Percentiles rank a stretch among this genome's conserved stretches.
phyloP scores from a whole-genome alignment of 2,888 invertebrate species.

The Lasioglossum villosulum region DNA sequence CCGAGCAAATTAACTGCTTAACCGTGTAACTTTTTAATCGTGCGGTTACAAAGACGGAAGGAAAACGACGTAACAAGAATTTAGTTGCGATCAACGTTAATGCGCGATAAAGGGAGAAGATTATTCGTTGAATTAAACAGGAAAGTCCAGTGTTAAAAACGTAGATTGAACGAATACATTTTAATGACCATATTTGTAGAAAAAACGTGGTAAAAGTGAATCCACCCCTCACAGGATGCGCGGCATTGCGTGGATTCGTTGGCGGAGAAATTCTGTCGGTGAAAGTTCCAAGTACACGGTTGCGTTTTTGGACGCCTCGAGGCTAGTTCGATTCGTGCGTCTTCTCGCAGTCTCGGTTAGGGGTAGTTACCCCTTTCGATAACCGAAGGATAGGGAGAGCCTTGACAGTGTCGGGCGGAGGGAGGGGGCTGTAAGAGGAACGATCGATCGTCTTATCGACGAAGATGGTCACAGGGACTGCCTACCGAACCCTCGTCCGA shows the following conservation, averaged over 20 bases:
- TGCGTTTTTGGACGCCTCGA: not conserved
- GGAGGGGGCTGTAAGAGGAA: not conserved
- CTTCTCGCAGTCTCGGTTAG: not conserved
- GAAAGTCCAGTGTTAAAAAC: no score
- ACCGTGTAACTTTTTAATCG: not conserved
- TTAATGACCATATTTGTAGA: not conserved
- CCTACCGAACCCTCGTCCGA: slow-evolving; percentile 12
- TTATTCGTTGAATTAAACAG: not conserved
- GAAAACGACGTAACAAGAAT: not conserved
- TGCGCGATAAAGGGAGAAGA: not conserved
- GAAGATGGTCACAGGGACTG: slow-evolving; percentile 14
- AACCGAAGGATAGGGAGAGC: not conserved
- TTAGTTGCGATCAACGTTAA: no score
- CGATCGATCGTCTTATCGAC: slow-evolving; percentile 26
- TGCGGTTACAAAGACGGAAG: not conserved
- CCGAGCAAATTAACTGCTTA: not conserved
- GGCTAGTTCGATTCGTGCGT: not conserved
- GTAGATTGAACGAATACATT: no score
- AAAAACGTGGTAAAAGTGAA: not conserved
- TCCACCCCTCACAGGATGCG: not conserved
- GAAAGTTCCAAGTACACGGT: not conserved
- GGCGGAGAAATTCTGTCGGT: not conserved
- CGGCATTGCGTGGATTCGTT: no score
- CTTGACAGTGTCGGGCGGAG: not conserved
- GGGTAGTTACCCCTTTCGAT: slow-evolving; percentile 10